Evolutionary conservation across 2,113 vertebrate genomes (phyloP).

Genomic region (Gymnobelideus leadbeateri): DNA sequence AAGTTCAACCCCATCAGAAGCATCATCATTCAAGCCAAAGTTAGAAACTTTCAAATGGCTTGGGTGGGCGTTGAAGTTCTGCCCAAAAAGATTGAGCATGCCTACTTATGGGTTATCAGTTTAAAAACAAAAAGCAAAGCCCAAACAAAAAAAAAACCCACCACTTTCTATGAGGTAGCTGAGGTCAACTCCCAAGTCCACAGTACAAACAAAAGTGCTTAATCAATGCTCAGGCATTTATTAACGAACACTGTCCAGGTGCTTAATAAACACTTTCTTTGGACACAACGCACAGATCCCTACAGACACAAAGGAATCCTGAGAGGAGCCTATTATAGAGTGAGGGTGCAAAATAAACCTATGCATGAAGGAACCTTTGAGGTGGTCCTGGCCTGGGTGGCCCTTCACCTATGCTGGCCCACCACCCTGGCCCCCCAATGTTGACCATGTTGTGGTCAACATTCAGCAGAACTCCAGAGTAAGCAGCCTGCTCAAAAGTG

Average conservation of each 20-base stretch:
- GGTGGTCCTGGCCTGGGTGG: too few species aligned
- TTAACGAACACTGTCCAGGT: slow-evolving; percentile 58
- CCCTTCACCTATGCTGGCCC: too few species aligned
- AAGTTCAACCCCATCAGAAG: background rate
- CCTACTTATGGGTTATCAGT: background rate
- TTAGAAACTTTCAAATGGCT: background rate
- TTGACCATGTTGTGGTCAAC: too few species aligned
- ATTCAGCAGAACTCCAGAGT: background rate
- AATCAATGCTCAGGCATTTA: slow-evolving; percentile 59
- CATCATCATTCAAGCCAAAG: background rate
- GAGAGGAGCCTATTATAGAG: slow-evolving; percentile 55
- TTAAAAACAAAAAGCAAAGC: slow-evolving; percentile 43
- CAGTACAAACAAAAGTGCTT: slow-evolving; percentile 74
- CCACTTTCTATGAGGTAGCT: slow-evolving; percentile 83
- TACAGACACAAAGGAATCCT: slow-evolving; percentile 45
- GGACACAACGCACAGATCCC: slow-evolving; percentile 58
- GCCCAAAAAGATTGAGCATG: background rate
- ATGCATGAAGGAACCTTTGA: background rate
- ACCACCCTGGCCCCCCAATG: too few species aligned
- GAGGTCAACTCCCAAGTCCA: slow-evolving; percentile 78
- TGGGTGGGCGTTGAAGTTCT: background rate
- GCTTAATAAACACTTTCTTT: slow-evolving; percentile 70
- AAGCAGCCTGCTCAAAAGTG: background rate
- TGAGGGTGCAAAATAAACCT: slow-evolving; percentile 36
- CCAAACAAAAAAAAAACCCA: slow-evolving; percentile 55